Base-by-base conservation (phyloP, 2,113 vertebrate species). In the Furnarius figulus region DNA sequence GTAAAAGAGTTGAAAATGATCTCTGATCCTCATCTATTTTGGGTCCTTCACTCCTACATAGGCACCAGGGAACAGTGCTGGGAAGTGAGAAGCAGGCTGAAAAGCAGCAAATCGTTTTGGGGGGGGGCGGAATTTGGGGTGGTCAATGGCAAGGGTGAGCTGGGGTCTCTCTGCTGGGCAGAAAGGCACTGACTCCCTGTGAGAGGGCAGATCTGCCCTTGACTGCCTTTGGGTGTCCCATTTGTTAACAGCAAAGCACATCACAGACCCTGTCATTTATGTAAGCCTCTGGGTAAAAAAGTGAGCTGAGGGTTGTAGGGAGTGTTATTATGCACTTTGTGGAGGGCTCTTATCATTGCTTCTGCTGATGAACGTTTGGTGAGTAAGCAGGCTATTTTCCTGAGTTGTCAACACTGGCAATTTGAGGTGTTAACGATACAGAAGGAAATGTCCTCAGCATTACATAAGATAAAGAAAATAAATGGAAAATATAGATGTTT, bases 311-410 rank as follows among this genome's bases (percentile, higher is more conserved):
- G 56, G 62, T 89, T 95, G 77, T 40, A 70, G 53, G 49, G 94
- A 85, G 95, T 86, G 92, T 90, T 88, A 78, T 77, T 81, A 65
- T 88, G 85, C 78, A 22, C 63, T 79, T 90, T 5, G 35, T 83
- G 62, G 78, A 96, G 87, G 75, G 93, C 82, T 93, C 72, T 89
- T 95, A 79, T 58, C 81, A 4, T 85, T 93, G 91, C 75, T 71
- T 85, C 50, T 95, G 53, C 46, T 90, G 93, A 70, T 93, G 90
- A 96, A 77, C 4, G 66, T 83, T 96, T 94, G 78, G 85, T 96
- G 94, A 96, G 87, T 95, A 91, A 97, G 93, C 85, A 96, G 94
- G 39, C 89, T 94, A 70, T 96, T 93, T 97, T 93, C 93, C 80
- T 62, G 71, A 91, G 85, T 93, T 97, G 95, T 96, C 96, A 96